Percentiles rank a stretch among this genome's conserved stretches.
These are phyloP conservation scores for Stigmatopora argus DNA, from an alignment of 2,113 vertebrate species.

Conservation along the genomic window DNA sequence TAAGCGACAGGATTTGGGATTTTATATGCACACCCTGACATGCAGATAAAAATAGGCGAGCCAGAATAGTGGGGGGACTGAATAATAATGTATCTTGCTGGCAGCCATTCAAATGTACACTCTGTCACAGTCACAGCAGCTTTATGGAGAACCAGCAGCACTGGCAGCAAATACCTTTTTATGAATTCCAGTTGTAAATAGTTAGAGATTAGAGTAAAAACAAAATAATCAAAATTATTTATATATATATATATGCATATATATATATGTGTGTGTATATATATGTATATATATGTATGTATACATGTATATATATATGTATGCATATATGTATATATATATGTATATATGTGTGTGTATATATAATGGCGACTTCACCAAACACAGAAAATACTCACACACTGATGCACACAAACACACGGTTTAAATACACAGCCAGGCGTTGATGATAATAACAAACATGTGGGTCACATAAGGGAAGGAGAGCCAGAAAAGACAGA, in stretches of 20 bases:
- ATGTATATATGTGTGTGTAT: too few relatives aligned
- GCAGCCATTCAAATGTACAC: conserved; percentile 60
- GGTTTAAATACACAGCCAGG: too few relatives aligned
- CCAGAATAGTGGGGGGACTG: conserved; percentile 45
- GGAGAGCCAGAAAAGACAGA: too few relatives aligned
- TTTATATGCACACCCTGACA: conserved; percentile 54
- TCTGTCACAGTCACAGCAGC: conserved; percentile 38
- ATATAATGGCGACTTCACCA: too few relatives aligned
- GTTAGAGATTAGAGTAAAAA: conserved; percentile 13
- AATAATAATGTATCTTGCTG: conserved; percentile 67
- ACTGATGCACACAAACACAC: too few relatives aligned
- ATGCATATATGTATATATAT: too few relatives aligned
- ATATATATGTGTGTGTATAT: too few relatives aligned
- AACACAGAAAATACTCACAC: too few relatives aligned
- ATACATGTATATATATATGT: too few relatives aligned
- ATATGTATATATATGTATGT: too few relatives aligned
- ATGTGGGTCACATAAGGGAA: too few relatives aligned
- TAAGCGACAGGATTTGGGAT: conserved; percentile 46
- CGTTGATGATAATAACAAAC: too few relatives aligned
- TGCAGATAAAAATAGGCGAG: conserved; percentile 58
- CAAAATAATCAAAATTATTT: conserved; percentile 24
- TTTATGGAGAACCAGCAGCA: conserved; percentile 57
- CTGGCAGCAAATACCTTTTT: conserved; percentile 38
- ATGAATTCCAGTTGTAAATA: conserved; percentile 23
- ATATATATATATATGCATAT: conserved; percentile 16